Evolutionary conservation across 2,888 invertebrate species (phyloP).

Genomic region (Noctua pronuba): DNA sequence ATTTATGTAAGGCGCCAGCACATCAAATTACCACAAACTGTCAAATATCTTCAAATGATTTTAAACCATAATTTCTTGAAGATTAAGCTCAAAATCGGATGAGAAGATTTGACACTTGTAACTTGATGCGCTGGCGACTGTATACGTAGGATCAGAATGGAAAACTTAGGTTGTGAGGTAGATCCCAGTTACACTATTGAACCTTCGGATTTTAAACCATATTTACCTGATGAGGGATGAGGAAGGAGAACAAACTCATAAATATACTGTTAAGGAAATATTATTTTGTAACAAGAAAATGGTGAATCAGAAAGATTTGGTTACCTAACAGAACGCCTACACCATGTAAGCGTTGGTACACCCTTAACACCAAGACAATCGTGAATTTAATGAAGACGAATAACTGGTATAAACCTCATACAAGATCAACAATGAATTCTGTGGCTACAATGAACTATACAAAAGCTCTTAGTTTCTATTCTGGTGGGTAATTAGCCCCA

Average conservation of each 20-base stretch:
- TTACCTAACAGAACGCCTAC: background rate
- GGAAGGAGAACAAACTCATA: background rate
- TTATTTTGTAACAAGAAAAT: background rate
- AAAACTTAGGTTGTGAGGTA: background rate
- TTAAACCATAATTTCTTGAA: no score
- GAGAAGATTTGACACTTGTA: no score
- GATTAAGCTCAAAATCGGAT: no score
- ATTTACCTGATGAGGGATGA: background rate
- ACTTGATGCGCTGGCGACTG: no score
- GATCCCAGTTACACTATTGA: background rate
- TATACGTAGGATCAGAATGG: background rate
- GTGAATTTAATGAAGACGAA: background rate
- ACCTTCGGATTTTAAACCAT: no score
- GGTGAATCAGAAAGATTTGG: background rate
- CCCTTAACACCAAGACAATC: background rate
- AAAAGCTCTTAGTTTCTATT: slow-evolving; percentile 9
- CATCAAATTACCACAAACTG: no score
- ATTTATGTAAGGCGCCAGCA: no score
- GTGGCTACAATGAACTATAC: background rate
- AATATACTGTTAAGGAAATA: background rate
- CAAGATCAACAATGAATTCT: background rate
- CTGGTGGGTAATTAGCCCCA: background rate
- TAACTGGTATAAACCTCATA: background rate
- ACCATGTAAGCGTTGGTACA: background rate
- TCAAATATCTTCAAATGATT: no score